These are phyloP conservation scores for Solea solea DNA, from an alignment of 2,113 vertebrate genomes.

Conservation along the genomic window DNA sequence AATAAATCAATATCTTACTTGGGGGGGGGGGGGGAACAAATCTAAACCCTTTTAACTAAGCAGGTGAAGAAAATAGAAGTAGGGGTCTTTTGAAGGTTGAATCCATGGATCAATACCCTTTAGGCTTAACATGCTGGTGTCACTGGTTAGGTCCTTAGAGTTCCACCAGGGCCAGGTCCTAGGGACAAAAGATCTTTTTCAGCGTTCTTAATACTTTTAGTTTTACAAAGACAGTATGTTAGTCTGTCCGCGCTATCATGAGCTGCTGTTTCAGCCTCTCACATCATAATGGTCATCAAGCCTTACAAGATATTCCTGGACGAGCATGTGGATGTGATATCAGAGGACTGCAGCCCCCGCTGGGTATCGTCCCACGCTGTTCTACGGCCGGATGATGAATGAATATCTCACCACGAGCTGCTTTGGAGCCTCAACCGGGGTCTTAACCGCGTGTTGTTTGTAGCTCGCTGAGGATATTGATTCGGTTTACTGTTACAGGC, in stretches of 20 bases:
- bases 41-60: too few species aligned
- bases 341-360: constrained; percentile 39
- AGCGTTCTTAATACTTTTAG: background rate
- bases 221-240: background rate
- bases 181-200: constrained; percentile 6
- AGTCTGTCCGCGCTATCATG: too few species aligned
- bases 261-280: background rate
- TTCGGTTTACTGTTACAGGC: constrained; percentile 46
- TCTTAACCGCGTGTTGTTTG: constrained; percentile 31
- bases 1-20: too few species aligned
- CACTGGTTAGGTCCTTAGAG: background rate
- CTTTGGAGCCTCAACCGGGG: constrained; percentile 14
- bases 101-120: constrained; percentile 22
- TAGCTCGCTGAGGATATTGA: constrained; percentile 46
- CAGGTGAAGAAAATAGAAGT: too few species aligned
- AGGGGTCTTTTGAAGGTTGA: background rate
- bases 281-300: background rate
- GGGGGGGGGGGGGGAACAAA: too few species aligned
- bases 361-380: constrained; percentile 1
- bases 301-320: constrained; percentile 11
- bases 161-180: constrained; percentile 15
- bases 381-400: constrained; percentile 37
- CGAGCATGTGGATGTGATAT: constrained; percentile 28
- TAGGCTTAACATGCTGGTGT: background rate
- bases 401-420: constrained; percentile 32